Percentiles rank a stretch among this genome's conserved stretches.
phyloP scores from a whole-genome alignment of 2,888 invertebrate genomes.

The Drosophila multiciliata region DNA sequence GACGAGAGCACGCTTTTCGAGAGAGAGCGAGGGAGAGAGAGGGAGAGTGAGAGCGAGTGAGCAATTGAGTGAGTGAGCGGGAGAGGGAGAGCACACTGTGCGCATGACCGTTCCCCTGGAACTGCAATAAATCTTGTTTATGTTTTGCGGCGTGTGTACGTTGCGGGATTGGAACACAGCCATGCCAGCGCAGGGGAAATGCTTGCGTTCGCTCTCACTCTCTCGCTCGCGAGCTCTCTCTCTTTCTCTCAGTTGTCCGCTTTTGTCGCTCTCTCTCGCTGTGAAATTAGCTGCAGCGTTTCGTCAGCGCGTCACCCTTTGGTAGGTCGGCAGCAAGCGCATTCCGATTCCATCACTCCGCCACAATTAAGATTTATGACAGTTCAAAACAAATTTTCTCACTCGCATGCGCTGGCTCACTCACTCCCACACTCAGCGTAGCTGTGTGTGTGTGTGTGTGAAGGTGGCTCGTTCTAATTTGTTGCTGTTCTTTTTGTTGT shows the following conservation, averaged over 20 bases:
- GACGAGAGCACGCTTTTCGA: slow-evolving; percentile 40
- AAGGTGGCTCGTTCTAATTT: slow-evolving; percentile 68
- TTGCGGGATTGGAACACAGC: slow-evolving; percentile 65
- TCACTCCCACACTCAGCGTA: slow-evolving; percentile 48
- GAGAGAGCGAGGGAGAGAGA: slow-evolving; percentile 25
- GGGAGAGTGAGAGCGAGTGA: slow-evolving; percentile 24
- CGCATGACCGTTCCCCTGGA: slow-evolving; percentile 66
- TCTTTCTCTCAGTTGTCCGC: not conserved
- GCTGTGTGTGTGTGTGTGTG: slow-evolving; percentile 24
- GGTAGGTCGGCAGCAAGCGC: slow-evolving; percentile 43
- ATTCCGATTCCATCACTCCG: slow-evolving; percentile 80
- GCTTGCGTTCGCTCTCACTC: slow-evolving; percentile 18
- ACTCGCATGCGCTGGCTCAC: slow-evolving; percentile 76
- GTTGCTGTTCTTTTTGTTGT: slow-evolving; percentile 52
- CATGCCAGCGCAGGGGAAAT: slow-evolving; percentile 66
- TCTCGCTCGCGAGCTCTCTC: slow-evolving; percentile 4
- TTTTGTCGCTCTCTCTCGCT: slow-evolving; percentile 10
- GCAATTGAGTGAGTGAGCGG: slow-evolving; percentile 19
- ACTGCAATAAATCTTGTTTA: slow-evolving; percentile 70
- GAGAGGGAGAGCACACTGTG: slow-evolving; percentile 14
- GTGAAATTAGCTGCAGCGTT: slow-evolving; percentile 62
- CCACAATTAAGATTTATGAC: slow-evolving; percentile 84
- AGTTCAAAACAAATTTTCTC: slow-evolving; percentile 82
- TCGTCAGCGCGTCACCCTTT: slow-evolving; percentile 67
- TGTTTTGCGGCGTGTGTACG: slow-evolving; percentile 44